phyloP scores from a whole-genome alignment of 2,113 vertebrate species.

The Engystomops pustulosus region DNA sequence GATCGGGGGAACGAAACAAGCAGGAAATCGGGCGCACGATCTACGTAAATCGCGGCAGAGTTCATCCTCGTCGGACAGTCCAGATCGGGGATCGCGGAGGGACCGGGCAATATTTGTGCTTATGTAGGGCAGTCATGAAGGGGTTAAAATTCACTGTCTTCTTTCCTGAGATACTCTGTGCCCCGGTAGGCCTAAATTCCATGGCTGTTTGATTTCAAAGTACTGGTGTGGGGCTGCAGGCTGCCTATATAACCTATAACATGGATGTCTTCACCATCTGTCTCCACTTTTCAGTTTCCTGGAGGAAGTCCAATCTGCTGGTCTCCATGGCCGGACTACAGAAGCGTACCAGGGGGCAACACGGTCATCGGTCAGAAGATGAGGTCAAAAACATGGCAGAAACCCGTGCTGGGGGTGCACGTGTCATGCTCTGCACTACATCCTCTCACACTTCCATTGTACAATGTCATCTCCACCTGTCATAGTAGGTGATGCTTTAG shows the following conservation, averaged over 20 bases:
- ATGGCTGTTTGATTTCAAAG: no score
- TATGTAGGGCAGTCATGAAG: no score
- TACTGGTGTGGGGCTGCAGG: no score
- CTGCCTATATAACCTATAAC: no score
- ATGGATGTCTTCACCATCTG: not conserved
- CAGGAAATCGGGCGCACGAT: no score
- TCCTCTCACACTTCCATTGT: not conserved
- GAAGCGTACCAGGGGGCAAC: slow-evolving; percentile 63
- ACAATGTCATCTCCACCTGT: not conserved
- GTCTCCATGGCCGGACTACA: slow-evolving; percentile 67
- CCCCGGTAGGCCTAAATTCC: no score
- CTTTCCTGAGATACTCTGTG: not conserved
- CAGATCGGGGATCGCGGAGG: no score
- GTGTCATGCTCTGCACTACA: slow-evolving; percentile 25
- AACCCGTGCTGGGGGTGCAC: not conserved
- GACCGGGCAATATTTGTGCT: no score
- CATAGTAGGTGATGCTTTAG: not conserved
- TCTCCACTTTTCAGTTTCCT: slow-evolving; percentile 73
- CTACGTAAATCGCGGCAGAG: no score
- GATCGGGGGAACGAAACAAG: no score
- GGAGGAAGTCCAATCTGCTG: slow-evolving; percentile 74
- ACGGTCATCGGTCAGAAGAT: slow-evolving; percentile 68
- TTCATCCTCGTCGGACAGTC: no score
- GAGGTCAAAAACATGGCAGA: slow-evolving; percentile 35
- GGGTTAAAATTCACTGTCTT: no score